phyloP scores from a whole-genome alignment of 2,113 vertebrate genomes.

The Ageneiosus marmoratus region DNA sequence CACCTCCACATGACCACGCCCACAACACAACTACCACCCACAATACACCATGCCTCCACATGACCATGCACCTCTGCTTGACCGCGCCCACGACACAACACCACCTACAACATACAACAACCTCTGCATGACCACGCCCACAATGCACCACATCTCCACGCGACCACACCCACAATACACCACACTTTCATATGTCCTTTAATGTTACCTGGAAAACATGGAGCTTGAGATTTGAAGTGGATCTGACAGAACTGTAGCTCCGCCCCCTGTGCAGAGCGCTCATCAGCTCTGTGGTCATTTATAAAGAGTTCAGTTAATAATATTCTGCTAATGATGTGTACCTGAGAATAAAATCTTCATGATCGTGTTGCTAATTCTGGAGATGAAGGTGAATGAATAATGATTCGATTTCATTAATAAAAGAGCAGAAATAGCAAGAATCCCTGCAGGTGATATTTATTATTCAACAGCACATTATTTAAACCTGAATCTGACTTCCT shows the following conservation, averaged over 20 bases:
- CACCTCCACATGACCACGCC: neutral
- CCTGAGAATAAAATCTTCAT: slow-evolving; percentile 1
- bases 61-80: too few relatives aligned
- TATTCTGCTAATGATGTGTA: neutral
- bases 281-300: neutral
- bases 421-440: neutral
- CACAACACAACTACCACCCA: neutral
- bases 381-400: slow-evolving; percentile 19
- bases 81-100: neutral
- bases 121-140: neutral
- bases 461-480: slow-evolving; percentile 11
- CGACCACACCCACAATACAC: neutral
- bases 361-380: slow-evolving; percentile 7
- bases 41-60: neutral
- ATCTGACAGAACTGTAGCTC: neutral
- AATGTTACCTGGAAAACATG: too few relatives aligned
- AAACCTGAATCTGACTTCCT: neutral
- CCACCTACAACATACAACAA: too few relatives aligned
- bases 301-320: neutral
- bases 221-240: neutral
- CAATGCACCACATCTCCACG: too few relatives aligned
- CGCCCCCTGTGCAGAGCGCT: neutral
- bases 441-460: neutral
- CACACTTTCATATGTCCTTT: neutral
- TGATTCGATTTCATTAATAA: slow-evolving; percentile 4